A percentile compares a stretch with the other conserved stretches of the same genome.
phyloP scores from a whole-genome alignment of 2,113 vertebrate species.

The Sphaerodactylus townsendi region DNA sequence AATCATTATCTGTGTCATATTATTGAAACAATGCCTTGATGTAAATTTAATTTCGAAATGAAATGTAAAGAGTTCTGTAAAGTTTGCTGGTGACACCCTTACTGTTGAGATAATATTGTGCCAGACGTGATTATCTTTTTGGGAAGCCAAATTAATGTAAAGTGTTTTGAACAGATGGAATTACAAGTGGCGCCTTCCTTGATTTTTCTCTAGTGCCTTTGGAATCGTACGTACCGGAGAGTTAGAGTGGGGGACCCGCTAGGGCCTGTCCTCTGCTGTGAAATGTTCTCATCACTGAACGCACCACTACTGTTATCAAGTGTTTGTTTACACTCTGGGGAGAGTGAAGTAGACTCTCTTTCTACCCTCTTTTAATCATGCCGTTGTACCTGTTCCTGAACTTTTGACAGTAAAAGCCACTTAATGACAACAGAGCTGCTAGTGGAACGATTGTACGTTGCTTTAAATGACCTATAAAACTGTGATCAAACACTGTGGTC shows the following conservation, averaged over 20 bases:
- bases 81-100: background rate
- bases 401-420: conserved; percentile 39
- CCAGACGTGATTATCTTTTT: background rate
- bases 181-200: background rate
- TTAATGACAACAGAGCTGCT: conserved; percentile 57
- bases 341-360: conserved; percentile 35
- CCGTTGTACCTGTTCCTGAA: conserved; percentile 47
- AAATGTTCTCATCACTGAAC: background rate
- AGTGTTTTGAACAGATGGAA: background rate
- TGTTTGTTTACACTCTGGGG: conserved; percentile 29
- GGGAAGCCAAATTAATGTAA: background rate
- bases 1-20: background rate
- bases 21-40: background rate
- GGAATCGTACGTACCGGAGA: conserved; percentile 12
- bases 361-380: conserved; percentile 45
- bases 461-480: conserved; percentile 65
- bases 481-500: conserved; percentile 50
- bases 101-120: background rate
- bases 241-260: background rate
- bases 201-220: background rate
- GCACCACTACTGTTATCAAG: conserved; percentile 11
- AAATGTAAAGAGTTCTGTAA: too few species aligned
- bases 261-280: background rate
- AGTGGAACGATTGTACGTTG: conserved; percentile 33
- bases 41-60: too few species aligned